Evolutionary conservation across 2,797 vertebrate species (phyloP).

Genomic region (Oreonectes daqikongensis): DNA sequence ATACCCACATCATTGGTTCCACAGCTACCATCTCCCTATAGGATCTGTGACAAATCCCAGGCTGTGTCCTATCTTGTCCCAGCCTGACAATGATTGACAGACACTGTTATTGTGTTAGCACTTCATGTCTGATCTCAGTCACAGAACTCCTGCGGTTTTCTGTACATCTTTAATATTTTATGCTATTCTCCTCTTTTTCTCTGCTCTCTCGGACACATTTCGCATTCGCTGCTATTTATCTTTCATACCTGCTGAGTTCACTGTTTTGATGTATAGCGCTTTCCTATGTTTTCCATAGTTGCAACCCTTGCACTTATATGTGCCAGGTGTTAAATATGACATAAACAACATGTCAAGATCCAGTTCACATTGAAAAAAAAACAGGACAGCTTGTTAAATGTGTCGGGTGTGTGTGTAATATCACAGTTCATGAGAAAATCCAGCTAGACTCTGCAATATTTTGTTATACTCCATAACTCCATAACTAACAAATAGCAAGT

Average conservation of each 20-base stretch:
- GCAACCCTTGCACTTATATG: conserved; percentile 10
- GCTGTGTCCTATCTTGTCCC: conserved; percentile 34
- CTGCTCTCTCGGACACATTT: conserved; percentile 20
- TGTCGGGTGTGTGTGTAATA: neutral
- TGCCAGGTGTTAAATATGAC: conserved; percentile 8
- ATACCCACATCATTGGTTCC: conserved; percentile 14
- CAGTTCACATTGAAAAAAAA: neutral
- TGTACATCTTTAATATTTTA: conserved; percentile 48
- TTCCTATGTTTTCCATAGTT: conserved; percentile 18
- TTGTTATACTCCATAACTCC: neutral
- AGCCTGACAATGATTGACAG: conserved; percentile 35
- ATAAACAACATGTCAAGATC: conserved; percentile 7
- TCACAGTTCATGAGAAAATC: neutral
- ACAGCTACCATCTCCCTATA: conserved; percentile 8
- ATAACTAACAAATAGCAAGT: neutral
- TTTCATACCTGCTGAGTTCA: conserved; percentile 25
- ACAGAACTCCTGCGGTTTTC: conserved; percentile 18
- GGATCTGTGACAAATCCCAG: conserved; percentile 21
- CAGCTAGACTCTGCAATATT: neutral
- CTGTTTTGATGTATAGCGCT: conserved; percentile 8
- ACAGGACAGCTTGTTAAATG: neutral
- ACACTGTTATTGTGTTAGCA: conserved; percentile 38
- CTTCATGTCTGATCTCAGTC: conserved; percentile 33
- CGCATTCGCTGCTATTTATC: conserved; percentile 33
- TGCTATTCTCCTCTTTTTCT: conserved; percentile 21